Conservation (phyloP, 2,888 invertebrate species). For the Frankliniella fusca region DNA sequence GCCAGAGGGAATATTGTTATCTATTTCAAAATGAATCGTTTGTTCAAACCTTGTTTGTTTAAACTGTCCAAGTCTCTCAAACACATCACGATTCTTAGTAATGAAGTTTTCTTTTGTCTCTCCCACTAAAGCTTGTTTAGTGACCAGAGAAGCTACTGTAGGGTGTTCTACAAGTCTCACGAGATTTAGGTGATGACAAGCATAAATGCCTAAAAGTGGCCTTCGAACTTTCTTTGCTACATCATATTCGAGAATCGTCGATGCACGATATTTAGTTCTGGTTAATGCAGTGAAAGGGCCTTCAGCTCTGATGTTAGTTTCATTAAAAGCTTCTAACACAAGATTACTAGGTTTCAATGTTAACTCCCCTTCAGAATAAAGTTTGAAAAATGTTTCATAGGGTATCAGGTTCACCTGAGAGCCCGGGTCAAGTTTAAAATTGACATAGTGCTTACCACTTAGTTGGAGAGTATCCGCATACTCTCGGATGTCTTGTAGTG, state of each 20-base stretch:
- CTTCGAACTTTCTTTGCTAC: neutral
- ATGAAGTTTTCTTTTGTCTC: neutral
- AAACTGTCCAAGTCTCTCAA: neutral
- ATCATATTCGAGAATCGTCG: neutral
- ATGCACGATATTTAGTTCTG: neutral
- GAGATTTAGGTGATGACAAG: neutral
- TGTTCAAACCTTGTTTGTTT: no score
- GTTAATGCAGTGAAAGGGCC: neutral
- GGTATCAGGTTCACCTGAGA: neutral
- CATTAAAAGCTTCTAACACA: neutral
- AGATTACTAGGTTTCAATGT: neutral
- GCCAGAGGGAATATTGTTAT: neutral
- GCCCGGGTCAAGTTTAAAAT: neutral
- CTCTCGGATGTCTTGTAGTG: neutral
- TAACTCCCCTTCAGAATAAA: neutral
- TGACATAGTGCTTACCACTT: neutral
- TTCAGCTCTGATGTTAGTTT: neutral
- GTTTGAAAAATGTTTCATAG: neutral
- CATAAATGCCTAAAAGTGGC: no score
- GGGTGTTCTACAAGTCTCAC: neutral
- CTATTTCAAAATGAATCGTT: neutral
- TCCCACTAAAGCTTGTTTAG: neutral
- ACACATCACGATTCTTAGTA: neutral
- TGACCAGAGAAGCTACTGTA: neutral
- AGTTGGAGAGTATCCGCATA: neutral